These are phyloP conservation scores for Chromis chromis DNA, from an alignment of 2,797 vertebrate species.

Conservation along the genomic window DNA sequence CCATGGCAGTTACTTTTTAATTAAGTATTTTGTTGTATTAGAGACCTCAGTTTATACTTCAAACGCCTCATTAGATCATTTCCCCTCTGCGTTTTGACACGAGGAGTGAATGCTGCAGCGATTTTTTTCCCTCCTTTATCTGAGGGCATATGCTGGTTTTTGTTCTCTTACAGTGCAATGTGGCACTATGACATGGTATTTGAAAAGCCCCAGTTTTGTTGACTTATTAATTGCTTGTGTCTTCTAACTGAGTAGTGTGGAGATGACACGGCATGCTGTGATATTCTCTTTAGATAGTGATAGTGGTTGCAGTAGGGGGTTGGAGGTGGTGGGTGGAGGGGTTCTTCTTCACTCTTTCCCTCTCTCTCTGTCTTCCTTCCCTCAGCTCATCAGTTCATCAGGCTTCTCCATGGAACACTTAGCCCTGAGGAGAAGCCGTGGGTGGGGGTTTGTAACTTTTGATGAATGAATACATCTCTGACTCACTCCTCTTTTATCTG, in stretches of 20 bases:
- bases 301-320: slow-evolving; percentile 57
- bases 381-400: slow-evolving; percentile 80
- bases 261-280: slow-evolving; percentile 81
- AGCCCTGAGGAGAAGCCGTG: slow-evolving; percentile 86
- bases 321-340: slow-evolving; percentile 59
- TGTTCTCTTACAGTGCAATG: slow-evolving; percentile 56
- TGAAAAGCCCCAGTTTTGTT: slow-evolving; percentile 78
- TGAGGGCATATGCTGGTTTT: slow-evolving; percentile 62
- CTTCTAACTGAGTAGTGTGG: slow-evolving; percentile 75
- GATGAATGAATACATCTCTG: slow-evolving; percentile 87
- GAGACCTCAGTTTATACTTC: slow-evolving; percentile 65
- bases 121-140: slow-evolving; percentile 34
- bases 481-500: slow-evolving; percentile 83
- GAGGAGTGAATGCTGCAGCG: slow-evolving; percentile 41
- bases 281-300: slow-evolving; percentile 79
- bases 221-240: slow-evolving; percentile 85
- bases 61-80: slow-evolving; percentile 62
- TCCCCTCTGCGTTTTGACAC: slow-evolving; percentile 59
- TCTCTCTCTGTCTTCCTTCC: slow-evolving; percentile 44
- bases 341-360: slow-evolving; percentile 48
- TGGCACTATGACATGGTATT: slow-evolving; percentile 65
- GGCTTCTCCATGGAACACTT: slow-evolving; percentile 81
- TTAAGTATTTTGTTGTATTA: slow-evolving; percentile 69
- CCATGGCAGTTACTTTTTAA: slow-evolving; percentile 60
- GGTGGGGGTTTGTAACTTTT: slow-evolving; percentile 88